Percentiles rank a stretch among this genome's conserved stretches.
phyloP scores from a whole-genome alignment of 2,888 invertebrate species.

The Sinelater perroti region DNA sequence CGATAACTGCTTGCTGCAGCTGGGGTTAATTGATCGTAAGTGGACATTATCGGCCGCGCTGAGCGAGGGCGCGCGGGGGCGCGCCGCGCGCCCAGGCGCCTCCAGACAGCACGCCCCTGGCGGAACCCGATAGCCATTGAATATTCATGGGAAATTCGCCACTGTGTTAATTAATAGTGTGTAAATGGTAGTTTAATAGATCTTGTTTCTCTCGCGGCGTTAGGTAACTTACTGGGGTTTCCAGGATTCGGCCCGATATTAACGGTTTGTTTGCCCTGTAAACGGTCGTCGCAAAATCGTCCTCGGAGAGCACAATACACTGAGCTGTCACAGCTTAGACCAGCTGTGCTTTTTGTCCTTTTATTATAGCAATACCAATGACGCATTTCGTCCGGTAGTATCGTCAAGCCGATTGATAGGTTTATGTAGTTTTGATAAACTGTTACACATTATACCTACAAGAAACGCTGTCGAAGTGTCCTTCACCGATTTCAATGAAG shows the following conservation, averaged over 20 bases:
- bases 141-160: constrained; percentile 51
- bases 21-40: constrained; percentile 47
- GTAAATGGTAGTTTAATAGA: constrained; percentile 51
- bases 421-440: no score
- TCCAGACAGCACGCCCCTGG: constrained; percentile 10
- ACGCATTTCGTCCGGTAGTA: no score
- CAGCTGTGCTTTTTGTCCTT: no score
- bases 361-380: no score
- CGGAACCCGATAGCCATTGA: constrained; percentile 48
- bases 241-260: constrained; percentile 25
- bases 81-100: not conserved
- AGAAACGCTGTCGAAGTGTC: no score
- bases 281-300: constrained; percentile 20
- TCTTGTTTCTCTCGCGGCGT: constrained; percentile 30
- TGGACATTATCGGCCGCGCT: constrained; percentile 44
- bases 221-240: constrained; percentile 32
- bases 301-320: constrained; percentile 15
- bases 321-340: constrained; percentile 9
- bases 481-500: no score
- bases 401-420: no score
- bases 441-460: no score
- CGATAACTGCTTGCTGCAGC: constrained; percentile 41
- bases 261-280: constrained; percentile 26
- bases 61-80: constrained; percentile 33
- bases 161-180: constrained; percentile 51